A percentile compares a stretch with the other conserved stretches of the same genome.
Conservation (phyloP, 35 echinoderm and acorn worm genomes). For the Strongylocentrotus purpuratus region DNA sequence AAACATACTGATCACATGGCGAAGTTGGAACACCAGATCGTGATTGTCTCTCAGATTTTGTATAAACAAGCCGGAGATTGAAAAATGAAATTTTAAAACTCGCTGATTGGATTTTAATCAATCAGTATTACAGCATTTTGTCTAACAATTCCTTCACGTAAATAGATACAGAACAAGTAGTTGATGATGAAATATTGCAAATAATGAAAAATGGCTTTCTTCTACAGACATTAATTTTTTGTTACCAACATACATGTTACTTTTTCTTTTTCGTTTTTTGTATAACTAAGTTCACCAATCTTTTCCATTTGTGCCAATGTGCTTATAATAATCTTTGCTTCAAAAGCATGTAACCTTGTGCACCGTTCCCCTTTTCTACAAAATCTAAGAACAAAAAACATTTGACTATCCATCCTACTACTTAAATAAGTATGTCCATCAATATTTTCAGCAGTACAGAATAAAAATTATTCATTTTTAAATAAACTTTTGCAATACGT, state of each 20-base stretch:
- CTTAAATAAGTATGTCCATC: conserved; percentile 3
- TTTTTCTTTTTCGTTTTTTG: background rate
- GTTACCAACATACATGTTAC: background rate
- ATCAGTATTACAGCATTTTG: background rate
- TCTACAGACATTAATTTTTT: background rate
- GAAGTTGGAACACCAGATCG: background rate
- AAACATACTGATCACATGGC: background rate
- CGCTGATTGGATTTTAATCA: background rate
- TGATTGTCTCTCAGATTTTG: background rate
- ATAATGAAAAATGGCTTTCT: background rate
- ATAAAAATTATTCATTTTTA: background rate
- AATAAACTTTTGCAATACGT: background rate
- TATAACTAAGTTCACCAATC: background rate
- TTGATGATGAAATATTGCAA: background rate
- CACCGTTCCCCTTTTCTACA: background rate
- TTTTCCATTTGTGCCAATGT: background rate
- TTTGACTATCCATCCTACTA: background rate
- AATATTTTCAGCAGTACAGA: conserved; percentile 3
- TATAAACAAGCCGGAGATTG: background rate
- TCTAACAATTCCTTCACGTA: background rate
- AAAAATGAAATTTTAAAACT: background rate
- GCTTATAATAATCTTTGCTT: background rate
- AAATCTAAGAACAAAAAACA: background rate
- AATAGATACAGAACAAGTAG: background rate
- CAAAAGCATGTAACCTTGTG: background rate